Conservation (phyloP, 2,888 invertebrate species). For the Drosophila seclusa region DNA sequence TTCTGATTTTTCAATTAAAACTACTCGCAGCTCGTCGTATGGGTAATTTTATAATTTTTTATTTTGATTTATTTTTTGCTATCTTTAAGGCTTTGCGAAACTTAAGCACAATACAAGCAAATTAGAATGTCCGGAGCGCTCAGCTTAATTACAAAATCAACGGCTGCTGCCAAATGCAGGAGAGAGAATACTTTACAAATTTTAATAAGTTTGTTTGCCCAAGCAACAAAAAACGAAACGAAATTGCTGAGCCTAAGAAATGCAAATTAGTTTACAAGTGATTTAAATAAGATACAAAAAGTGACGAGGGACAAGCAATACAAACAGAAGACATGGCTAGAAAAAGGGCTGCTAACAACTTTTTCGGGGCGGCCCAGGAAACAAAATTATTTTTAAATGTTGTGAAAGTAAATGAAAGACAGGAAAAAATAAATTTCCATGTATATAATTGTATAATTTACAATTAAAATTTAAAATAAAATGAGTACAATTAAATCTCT, state of each 20-base stretch:
- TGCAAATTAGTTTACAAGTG: slow-evolving; percentile 77
- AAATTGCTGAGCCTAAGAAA: slow-evolving; percentile 66
- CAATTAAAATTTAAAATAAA: slow-evolving; percentile 15
- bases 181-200: slow-evolving; percentile 58
- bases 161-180: slow-evolving; percentile 53
- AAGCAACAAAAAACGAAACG: slow-evolving; percentile 39
- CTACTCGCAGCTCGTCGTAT: slow-evolving; percentile 24
- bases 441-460: slow-evolving; percentile 45
- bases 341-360: slow-evolving; percentile 46
- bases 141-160: slow-evolving; percentile 63
- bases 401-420: slow-evolving; percentile 26
- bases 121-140: slow-evolving; percentile 22
- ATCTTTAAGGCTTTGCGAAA: slow-evolving; percentile 17
- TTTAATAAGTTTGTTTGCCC: slow-evolving; percentile 75
- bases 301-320: slow-evolving; percentile 65
- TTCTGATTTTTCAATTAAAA: slow-evolving; percentile 44
- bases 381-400: slow-evolving; percentile 40
- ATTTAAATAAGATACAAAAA: slow-evolving; percentile 75
- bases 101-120: slow-evolving; percentile 20
- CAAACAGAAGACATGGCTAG: slow-evolving; percentile 17
- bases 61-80: background rate
- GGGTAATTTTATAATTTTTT: slow-evolving; percentile 9
- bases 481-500: slow-evolving; percentile 2
- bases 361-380: slow-evolving; percentile 27
- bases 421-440: slow-evolving; percentile 7